Percentiles rank a stretch among this genome's conserved stretches.
phyloP scores from a whole-genome alignment of 35 echinoderm and acorn worm species.

The Apostichopus californicus region DNA sequence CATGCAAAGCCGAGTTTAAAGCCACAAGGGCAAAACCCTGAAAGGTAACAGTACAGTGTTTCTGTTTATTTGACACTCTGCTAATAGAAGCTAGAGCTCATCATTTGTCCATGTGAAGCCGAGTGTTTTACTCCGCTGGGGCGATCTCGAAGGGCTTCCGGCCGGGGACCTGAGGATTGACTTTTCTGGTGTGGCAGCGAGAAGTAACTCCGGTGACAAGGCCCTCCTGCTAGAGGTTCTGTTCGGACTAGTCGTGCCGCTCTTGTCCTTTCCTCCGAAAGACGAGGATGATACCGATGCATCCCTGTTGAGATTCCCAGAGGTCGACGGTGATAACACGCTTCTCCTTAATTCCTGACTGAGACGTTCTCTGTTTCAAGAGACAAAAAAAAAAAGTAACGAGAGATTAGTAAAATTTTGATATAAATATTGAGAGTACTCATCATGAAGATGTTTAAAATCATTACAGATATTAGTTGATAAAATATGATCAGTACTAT shows the following conservation, averaged over 20 bases:
- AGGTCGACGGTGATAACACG: slow-evolving; percentile 41
- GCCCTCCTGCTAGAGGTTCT: slow-evolving; percentile 23
- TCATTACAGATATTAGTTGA: too few species aligned
- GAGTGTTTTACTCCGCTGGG: slow-evolving; percentile 1
- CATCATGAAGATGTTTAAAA: too few species aligned
- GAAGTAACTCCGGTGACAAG: slow-evolving; percentile 67
- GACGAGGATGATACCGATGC: background rate
- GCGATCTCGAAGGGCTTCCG: background rate
- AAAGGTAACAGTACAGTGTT: too few species aligned
- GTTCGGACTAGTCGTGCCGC: slow-evolving; percentile 52
- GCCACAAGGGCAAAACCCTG: too few species aligned
- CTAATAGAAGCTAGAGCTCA: too few species aligned
- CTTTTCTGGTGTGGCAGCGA: slow-evolving; percentile 68
- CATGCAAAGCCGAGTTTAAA: too few species aligned
- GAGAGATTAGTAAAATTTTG: too few species aligned
- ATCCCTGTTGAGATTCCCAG: slow-evolving; percentile 28
- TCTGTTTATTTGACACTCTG: too few species aligned
- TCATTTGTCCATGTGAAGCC: slow-evolving; percentile 6
- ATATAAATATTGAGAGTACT: too few species aligned
- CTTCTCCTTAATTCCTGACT: slow-evolving; percentile 82
- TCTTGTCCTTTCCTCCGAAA: background rate
- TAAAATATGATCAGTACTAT: too few species aligned
- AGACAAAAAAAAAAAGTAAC: too few species aligned
- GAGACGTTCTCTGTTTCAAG: slow-evolving; percentile 73
- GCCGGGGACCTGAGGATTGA: slow-evolving; percentile 70